phyloP scores from a whole-genome alignment of 2,113 vertebrate species.

The Sander lucioperca region DNA sequence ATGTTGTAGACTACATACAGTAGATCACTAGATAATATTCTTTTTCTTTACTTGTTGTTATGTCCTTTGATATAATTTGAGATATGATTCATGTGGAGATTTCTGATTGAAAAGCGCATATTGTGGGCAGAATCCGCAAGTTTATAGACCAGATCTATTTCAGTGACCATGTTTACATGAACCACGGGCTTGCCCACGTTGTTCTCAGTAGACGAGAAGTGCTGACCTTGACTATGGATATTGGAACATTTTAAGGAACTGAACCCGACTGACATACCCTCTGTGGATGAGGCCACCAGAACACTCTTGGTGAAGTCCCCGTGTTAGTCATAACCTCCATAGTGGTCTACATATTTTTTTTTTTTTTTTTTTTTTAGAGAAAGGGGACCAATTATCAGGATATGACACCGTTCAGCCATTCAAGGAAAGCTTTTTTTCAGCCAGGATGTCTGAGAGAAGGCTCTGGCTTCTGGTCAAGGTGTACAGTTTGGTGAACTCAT shows the following conservation, averaged over 20 bases:
- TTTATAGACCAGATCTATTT: conserved; percentile 16
- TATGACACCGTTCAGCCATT: no score
- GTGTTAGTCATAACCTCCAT: background rate
- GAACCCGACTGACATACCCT: background rate
- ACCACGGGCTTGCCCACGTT: conserved; percentile 15
- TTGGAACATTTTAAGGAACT: conserved; percentile 11
- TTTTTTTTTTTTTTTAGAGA: no score
- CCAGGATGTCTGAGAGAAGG: no score
- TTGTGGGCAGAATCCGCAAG: background rate
- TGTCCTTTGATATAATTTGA: background rate
- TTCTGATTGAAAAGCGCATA: conserved; percentile 14
- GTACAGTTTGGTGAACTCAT: no score
- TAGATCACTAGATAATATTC: conserved; percentile 4
- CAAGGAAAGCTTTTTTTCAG: no score
- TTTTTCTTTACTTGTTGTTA: background rate
- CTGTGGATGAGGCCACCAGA: background rate
- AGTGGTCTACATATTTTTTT: background rate
- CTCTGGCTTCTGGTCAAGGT: no score
- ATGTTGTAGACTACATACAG: conserved; percentile 27
- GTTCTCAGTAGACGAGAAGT: conserved; percentile 8
- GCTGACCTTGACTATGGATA: background rate
- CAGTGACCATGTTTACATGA: background rate
- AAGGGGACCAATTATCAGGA: no score
- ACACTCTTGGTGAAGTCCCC: background rate
- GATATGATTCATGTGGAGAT: conserved; percentile 16